phyloP scores from a whole-genome alignment of 2,797 vertebrate genomes.

The Philypnodon macrostomus region DNA sequence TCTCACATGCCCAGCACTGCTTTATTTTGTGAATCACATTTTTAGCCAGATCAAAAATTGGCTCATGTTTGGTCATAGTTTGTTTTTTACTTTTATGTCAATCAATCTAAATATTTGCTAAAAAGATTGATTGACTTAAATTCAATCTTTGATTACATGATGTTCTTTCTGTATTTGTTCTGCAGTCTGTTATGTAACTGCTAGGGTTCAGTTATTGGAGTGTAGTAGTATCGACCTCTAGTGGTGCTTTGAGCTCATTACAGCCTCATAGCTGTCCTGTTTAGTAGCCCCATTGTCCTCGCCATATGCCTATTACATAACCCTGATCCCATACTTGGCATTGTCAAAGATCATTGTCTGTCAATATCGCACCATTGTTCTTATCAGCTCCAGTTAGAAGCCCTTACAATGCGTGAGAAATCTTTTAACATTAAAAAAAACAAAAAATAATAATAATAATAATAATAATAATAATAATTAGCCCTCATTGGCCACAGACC shows the following conservation, averaged over 20 bases:
- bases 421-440: too few species aligned
- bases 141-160: too few species aligned
- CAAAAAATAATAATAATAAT: too few species aligned
- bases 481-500: too few species aligned
- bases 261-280: conserved; percentile 44
- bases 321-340: neutral
- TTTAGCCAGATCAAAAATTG: too few species aligned
- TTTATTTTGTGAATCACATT: too few species aligned
- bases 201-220: conserved; percentile 13
- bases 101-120: too few species aligned
- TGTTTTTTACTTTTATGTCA: too few species aligned
- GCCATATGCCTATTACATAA: conserved; percentile 33
- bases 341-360: too few species aligned
- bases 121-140: too few species aligned
- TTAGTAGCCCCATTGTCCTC: conserved; percentile 21
- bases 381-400: conserved; percentile 4
- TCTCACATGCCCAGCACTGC: too few species aligned
- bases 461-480: conserved; percentile 21
- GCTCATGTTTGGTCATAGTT: too few species aligned
- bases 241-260: conserved; percentile 34
- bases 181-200: conserved; percentile 56
- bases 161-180: conserved; percentile 28
- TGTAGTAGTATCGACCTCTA: conserved; percentile 45
- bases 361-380: neutral
- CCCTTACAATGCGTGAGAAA: conserved; percentile 1